Conservation (phyloP, 2,888 invertebrate genomes). For the Baronia brevicornis region DNA sequence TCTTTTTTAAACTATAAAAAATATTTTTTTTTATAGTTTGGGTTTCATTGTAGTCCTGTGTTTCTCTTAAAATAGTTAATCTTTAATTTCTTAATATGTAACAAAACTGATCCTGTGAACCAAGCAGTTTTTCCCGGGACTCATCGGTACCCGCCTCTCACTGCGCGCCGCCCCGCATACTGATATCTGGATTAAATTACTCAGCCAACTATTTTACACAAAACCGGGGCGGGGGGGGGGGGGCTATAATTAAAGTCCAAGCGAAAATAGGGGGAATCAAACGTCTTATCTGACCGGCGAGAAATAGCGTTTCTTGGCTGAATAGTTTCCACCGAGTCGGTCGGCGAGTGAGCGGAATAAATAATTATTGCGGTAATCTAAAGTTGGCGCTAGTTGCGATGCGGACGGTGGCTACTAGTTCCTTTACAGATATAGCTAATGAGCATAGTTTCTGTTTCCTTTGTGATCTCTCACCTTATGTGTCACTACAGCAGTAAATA, state of each 20-base stretch:
- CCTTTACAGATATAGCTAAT: constrained; percentile 50
- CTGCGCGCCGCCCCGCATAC: constrained; percentile 25
- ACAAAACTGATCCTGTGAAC: constrained; percentile 8
- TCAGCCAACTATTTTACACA: constrained; percentile 73
- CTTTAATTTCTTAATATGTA: constrained; percentile 2
- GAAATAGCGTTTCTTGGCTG: constrained; percentile 72
- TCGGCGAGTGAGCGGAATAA: constrained; percentile 71
- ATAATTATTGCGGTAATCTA: constrained; percentile 70
- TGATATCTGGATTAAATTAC: constrained; percentile 62
- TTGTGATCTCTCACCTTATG: constrained; percentile 28
- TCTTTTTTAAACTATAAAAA: too few species aligned
- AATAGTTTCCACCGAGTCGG: constrained; percentile 63
- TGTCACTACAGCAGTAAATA: too few species aligned
- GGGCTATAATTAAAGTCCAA: constrained; percentile 72
- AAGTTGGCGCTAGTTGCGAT: constrained; percentile 51
- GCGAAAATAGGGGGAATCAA: constrained; percentile 70
- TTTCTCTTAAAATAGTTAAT: background rate
- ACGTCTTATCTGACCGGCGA: constrained; percentile 73
- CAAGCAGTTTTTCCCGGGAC: constrained; percentile 16
- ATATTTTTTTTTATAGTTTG: too few species aligned
- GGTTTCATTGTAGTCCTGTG: too few species aligned
- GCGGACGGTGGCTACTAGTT: constrained; percentile 31
- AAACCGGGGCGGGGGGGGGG: too few species aligned
- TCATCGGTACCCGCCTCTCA: constrained; percentile 32
- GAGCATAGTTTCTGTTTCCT: constrained; percentile 56